These are phyloP conservation scores for Corythoichthys haematopterus DNA, from an alignment of 2,113 vertebrate species.

Conservation along the genomic window DNA sequence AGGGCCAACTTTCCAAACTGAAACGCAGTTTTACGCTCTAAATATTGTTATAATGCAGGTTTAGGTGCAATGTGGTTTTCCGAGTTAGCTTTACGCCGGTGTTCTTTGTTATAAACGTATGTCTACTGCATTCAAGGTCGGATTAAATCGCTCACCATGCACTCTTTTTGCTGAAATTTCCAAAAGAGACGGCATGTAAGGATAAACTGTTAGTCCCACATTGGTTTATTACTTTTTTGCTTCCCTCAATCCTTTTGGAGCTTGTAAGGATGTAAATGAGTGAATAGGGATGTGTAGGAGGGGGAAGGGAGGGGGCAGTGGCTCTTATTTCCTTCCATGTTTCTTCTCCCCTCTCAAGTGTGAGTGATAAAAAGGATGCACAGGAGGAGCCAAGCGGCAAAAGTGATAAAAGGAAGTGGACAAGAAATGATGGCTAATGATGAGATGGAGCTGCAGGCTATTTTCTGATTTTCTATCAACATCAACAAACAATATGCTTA, in stretches of 20 bases:
- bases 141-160: background rate
- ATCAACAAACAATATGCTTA: background rate
- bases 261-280: conserved; percentile 32
- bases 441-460: background rate
- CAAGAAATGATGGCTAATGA: background rate
- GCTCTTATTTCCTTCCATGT: conserved; percentile 58
- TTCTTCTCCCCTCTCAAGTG: conserved; percentile 30
- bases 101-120: conserved; percentile 56
- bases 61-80: background rate
- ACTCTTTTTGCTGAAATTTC: background rate
- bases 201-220: conserved; percentile 1
- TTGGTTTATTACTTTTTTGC: conserved; percentile 13
- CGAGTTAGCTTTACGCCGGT: conserved; percentile 40
- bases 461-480: background rate
- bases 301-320: conserved; percentile 48
- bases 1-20: background rate
- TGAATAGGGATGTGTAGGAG: conserved; percentile 44
- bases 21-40: background rate
- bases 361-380: conserved; percentile 37
- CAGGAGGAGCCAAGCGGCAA: conserved; percentile 23
- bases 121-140: background rate
- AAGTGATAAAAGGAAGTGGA: conserved; percentile 5
- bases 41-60: background rate
- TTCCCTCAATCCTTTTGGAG: conserved; percentile 38
- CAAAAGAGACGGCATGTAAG: background rate